Base-by-base conservation (phyloP, 2,888 invertebrate species). In the Stegophylla sp. region DNA sequence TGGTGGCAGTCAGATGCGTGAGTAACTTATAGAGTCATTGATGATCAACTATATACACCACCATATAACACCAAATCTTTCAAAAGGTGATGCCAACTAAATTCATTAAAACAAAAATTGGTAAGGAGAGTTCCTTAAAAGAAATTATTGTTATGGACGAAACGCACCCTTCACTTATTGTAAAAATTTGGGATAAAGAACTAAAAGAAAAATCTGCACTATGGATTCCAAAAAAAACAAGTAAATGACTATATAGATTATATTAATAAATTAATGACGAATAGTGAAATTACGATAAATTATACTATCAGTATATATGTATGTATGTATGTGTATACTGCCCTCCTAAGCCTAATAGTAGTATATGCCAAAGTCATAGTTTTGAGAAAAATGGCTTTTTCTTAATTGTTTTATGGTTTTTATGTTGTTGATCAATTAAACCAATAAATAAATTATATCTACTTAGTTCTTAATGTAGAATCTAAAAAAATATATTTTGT, bases 111-210 rank as follows among this genome's bases (percentile, higher is more conserved):
- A 90, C 91, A 0, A 91, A 89, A 86, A 86, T 88, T 83, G 91
- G 91, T 85, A 87, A 87, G 77, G 88, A 89, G 28, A 86, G 90
- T 84, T 88, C 89, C 17, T 90, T 91, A 63, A 89, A 93, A 5
- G 91, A 91, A 84, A 87, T 93, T 10, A 90, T 91, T 83, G 89
- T 93, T 10, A 90, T 90, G 85, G 92, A 91, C 87, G 90, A 88
- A 85, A 91, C 89, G 20, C 89, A 88, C 53, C 89, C 89, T 26
- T 91, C 90, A n/a, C 87, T 91, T 17, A 13, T 28, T 3, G 86
- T 91, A 77, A 86, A 91, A 53, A 88, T 93, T 66, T 94, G 93
- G 90, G 92, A 93, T 83, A 87, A 88, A 3, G 92, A 93, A 83
- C 90, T 91, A 85, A 92, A 93, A 76, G 88, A 89, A 84, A 89